A percentile compares a stretch with the other conserved stretches of the same genome.
Conservation (phyloP, 2,888 invertebrate genomes). For the Brachyopa scutellaris region DNA sequence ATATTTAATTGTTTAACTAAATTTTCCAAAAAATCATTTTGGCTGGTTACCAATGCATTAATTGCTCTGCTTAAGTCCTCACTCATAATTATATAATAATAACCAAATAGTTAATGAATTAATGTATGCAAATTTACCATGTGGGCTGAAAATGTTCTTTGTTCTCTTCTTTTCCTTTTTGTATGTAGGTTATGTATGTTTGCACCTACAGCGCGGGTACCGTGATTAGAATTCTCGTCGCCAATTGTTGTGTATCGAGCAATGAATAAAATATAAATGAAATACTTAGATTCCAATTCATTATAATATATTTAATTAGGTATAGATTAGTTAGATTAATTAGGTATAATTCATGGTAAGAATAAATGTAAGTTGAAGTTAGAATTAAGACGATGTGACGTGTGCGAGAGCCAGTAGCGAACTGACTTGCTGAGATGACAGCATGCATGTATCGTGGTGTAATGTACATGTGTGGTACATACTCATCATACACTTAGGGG, state of each 20-base stretch:
- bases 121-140: constrained; percentile 3
- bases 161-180: background rate
- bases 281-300: too few relatives aligned
- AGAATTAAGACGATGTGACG: too few relatives aligned
- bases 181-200: background rate
- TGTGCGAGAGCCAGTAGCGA: too few relatives aligned
- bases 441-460: too few relatives aligned
- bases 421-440: too few relatives aligned
- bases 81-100: background rate
- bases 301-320: too few relatives aligned
- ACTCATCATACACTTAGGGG: too few relatives aligned
- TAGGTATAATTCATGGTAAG: too few relatives aligned
- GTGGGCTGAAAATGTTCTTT: background rate
- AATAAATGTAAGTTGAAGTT: too few relatives aligned
- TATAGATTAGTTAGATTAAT: too few relatives aligned
- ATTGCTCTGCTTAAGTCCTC: background rate
- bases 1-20: background rate
- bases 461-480: too few relatives aligned
- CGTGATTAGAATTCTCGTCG: background rate
- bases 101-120: background rate
- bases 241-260: background rate
- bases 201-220: background rate
- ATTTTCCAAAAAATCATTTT: constrained; percentile 5
- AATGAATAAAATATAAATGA: too few relatives aligned
- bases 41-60: background rate